Evolutionary conservation across 1,140 invertebrate genomes (phyloP), one percentile per base, ranked within the genome.

Genomic region (Drosophila seguyi): DNA sequence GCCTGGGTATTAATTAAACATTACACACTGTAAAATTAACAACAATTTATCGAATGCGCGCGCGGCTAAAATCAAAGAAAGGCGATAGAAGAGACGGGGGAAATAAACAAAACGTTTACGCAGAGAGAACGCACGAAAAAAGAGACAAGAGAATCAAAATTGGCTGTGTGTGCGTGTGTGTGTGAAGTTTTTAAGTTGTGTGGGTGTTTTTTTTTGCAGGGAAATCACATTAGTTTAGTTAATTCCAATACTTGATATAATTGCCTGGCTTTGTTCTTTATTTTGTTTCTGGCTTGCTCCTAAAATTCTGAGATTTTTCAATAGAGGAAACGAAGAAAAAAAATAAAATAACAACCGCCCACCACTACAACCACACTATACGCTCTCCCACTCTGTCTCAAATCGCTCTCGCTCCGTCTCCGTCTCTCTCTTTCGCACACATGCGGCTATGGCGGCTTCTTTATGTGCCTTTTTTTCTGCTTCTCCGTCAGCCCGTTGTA

Each of bases 11-110:
- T 61, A 61, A 75, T 74, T 65, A 67, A 73, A 67, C 62, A 75
- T 75, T 75, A 75, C 61, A 79, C 69, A 75, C 74, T 66, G 73
- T 79, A 57, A 81, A 86, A 87, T 82, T 82, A 82, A 79, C 79
- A 87, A 57, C 63, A 87, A 87, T 76, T 87, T 82, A 75, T 71
- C 52, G 31, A 71, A 55, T 86, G 83, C 83, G 83, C 84, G 83
- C 60, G 85, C 84, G 84, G 84, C 84, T 90, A 74, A 82, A 84
- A 87, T 87, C 84, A 87, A 88, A 87, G 83, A 47, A 72, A 71
- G 52, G 47, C 29, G 14, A 62, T 29, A n/a, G 29, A 34, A 16
- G 45, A 42, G 50, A 61, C 42, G 71, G 48, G 68, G 50, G 58
- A n/a, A 50, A 47, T 59, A 77, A 66, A 81, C 44, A 61, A 62